Conservation (phyloP, 2,113 vertebrate species). For the Pao palembangensis region DNA sequence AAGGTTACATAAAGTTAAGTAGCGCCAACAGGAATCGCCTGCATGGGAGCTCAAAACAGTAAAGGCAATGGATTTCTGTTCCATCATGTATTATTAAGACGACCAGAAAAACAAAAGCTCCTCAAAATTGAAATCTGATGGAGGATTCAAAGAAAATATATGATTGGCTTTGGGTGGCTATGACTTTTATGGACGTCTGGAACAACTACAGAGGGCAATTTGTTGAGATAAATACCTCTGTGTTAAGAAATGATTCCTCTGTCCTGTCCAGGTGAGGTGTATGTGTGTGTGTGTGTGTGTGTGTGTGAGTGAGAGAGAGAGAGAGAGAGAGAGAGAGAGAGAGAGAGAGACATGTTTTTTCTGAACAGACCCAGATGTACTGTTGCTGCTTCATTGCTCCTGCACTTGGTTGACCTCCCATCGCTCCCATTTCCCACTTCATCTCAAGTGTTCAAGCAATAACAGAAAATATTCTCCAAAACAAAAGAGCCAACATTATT, state of each 20-base stretch:
- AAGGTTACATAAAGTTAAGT: conserved; percentile 57
- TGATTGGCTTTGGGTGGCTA: conserved; percentile 40
- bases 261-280: conserved; percentile 27
- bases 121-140: conserved; percentile 69
- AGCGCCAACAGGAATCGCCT: conserved; percentile 41
- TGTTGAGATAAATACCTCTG: conserved; percentile 31
- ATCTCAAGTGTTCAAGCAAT: conserved; percentile 33
- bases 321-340: neutral
- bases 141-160: conserved; percentile 51
- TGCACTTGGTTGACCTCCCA: conserved; percentile 61
- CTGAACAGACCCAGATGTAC: conserved; percentile 17
- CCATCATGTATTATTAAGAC: conserved; percentile 51
- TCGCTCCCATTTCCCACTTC: conserved; percentile 50
- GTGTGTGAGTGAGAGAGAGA: too few relatives aligned
- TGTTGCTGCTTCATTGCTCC: conserved; percentile 2
- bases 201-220: conserved; percentile 39
- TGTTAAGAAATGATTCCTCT: conserved; percentile 25
- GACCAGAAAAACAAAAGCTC: conserved; percentile 50
- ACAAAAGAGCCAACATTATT: conserved; percentile 31
- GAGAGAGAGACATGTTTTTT: conserved; percentile 3
- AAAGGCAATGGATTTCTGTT: conserved; percentile 49
- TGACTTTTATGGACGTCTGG: conserved; percentile 27
- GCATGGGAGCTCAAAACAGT: conserved; percentile 37
- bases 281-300: too few relatives aligned
- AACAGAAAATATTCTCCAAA: conserved; percentile 25